Percentiles rank a stretch among this genome's conserved stretches.
These are phyloP conservation scores for Drosophila mayri DNA, from an alignment of 1,140 invertebrate genomes.

Conservation along the genomic window DNA sequence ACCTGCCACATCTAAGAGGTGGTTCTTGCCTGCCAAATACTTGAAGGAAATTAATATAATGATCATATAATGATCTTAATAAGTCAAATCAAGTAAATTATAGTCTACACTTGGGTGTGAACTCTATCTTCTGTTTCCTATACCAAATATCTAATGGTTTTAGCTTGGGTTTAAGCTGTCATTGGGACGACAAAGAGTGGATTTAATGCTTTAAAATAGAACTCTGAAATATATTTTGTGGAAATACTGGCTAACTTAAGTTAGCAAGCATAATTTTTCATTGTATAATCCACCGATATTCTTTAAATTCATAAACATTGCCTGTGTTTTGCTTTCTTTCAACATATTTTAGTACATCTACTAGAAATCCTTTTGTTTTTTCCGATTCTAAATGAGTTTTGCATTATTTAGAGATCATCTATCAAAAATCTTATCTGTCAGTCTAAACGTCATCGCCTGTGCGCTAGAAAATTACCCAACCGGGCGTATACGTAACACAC, in stretches of 20 bases:
- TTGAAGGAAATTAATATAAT: background rate
- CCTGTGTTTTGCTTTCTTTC: too few species aligned
- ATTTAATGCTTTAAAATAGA: background rate
- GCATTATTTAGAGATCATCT: constrained; percentile 33
- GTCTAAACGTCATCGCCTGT: constrained; percentile 37
- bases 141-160: background rate
- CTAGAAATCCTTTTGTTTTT: background rate
- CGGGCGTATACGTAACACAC: constrained; percentile 50
- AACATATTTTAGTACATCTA: background rate
- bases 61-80: background rate
- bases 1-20: constrained; percentile 5
- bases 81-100: background rate
- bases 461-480: constrained; percentile 67
- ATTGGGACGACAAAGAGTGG: background rate
- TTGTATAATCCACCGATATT: background rate
- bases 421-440: constrained; percentile 46
- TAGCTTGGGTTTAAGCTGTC: background rate
- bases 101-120: background rate
- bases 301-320: background rate
- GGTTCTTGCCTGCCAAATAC: background rate
- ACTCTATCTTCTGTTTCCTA: background rate
- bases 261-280: background rate
- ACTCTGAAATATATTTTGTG: background rate
- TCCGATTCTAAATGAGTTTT: background rate
- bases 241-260: background rate